Conservation (phyloP, 2,888 invertebrate species). For the Coenonympha arcania region DNA sequence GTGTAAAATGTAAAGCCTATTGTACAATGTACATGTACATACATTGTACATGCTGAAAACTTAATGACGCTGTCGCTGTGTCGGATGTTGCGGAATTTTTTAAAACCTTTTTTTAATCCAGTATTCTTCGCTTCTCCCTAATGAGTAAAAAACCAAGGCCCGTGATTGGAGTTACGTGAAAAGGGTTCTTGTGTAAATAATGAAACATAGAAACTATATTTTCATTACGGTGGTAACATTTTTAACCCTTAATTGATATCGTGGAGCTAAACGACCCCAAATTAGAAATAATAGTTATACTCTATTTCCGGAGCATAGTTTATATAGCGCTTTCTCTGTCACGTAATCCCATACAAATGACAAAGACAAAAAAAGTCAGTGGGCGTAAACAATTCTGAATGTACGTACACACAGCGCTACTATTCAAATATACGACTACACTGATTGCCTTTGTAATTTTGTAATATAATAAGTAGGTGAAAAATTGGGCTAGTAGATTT, state of each 20-base stretch:
- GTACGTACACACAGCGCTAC: too few species aligned
- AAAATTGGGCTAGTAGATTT: too few species aligned
- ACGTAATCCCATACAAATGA: too few species aligned
- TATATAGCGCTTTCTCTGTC: too few species aligned
- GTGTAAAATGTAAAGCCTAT: slow-evolving; percentile 46
- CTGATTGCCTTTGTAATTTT: too few species aligned
- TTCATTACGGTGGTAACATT: not conserved
- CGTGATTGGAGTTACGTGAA: slow-evolving; percentile 19
- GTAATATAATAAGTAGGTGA: too few species aligned
- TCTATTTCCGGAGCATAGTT: too few species aligned
- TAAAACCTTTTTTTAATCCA: slow-evolving; percentile 55
- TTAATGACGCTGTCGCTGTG: slow-evolving; percentile 40
- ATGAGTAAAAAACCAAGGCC: slow-evolving; percentile 27
- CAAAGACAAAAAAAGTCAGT: too few species aligned
- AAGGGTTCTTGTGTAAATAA: slow-evolving; percentile 16
- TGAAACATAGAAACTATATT: not conserved
- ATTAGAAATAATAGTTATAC: too few species aligned
- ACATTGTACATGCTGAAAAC: slow-evolving; percentile 54
- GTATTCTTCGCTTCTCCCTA: slow-evolving; percentile 33
- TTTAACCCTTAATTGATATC: not conserved
- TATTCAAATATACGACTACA: too few species aligned
- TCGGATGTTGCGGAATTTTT: slow-evolving; percentile 45
- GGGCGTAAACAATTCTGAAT: too few species aligned
- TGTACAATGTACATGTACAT: slow-evolving; percentile 50
- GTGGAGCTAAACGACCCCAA: not conserved